Evolutionary conservation across 2,113 vertebrate species (phyloP).

Genomic region (Clarias magur): DNA sequence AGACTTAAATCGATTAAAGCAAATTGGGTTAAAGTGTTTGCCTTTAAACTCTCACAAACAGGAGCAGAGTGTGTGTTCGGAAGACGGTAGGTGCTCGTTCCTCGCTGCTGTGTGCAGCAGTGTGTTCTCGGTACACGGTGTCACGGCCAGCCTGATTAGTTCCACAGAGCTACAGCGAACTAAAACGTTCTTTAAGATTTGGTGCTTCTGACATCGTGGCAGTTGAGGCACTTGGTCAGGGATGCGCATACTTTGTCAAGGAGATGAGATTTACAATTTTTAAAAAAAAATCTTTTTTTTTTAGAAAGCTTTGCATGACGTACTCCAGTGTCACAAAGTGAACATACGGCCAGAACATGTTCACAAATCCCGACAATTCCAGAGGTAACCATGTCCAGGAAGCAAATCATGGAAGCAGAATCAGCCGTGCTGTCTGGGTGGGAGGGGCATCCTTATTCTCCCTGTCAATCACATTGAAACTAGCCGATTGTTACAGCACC

Average conservation of each 20-base stretch:
- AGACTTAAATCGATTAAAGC: neutral
- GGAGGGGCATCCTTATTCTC: neutral
- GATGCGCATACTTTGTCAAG: too few species aligned
- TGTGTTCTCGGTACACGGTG: neutral
- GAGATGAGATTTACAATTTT: too few species aligned
- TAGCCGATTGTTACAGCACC: neutral
- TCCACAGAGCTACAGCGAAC: too few species aligned
- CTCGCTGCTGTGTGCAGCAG: neutral
- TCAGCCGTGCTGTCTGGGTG: neutral
- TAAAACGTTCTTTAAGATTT: too few species aligned
- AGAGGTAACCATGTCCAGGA: neutral
- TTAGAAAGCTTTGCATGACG: too few species aligned
- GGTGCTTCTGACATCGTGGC: too few species aligned
- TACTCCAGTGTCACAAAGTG: too few species aligned
- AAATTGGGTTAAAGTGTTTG: neutral
- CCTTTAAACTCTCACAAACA: neutral
- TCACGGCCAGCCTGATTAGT: neutral
- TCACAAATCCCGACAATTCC: neutral
- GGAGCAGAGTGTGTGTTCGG: neutral
- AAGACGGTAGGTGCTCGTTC: neutral
- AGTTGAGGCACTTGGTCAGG: too few species aligned
- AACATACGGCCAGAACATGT: too few species aligned
- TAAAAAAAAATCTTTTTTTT: too few species aligned
- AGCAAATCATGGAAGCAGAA: neutral
- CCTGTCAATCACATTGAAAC: neutral